Conservation (phyloP, 2,113 vertebrate genomes). For the Hippocampus guttulatus region DNA sequence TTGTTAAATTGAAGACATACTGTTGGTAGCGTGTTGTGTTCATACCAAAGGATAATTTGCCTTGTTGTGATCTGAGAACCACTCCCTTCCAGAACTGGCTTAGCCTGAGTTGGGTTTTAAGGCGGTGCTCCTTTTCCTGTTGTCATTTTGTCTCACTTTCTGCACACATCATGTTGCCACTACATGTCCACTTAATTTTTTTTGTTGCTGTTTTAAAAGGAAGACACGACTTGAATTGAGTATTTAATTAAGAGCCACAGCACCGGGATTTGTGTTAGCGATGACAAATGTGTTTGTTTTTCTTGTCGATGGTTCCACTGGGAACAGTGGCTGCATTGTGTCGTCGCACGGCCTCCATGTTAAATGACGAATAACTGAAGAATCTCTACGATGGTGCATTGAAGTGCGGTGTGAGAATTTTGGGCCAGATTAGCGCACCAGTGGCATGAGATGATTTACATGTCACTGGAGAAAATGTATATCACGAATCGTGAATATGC, state of each 20-base stretch:
- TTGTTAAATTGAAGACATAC: not conserved
- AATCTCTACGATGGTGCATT: not conserved
- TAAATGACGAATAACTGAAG: not conserved
- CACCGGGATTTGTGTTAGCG: conserved; percentile 32
- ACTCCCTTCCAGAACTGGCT: conserved; percentile 47
- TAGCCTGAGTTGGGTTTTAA: conserved; percentile 45
- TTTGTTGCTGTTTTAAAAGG: not conserved
- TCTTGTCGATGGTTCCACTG: not conserved
- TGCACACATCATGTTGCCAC: conserved; percentile 18
- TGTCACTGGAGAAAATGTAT: too few relatives aligned
- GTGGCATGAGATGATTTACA: too few relatives aligned
- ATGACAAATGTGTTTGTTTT: conserved; percentile 44
- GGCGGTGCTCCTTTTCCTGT: conserved; percentile 26
- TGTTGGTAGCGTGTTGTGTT: conserved; percentile 1
- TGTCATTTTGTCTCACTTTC: conserved; percentile 32
- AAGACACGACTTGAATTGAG: conserved; percentile 21
- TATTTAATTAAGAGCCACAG: conserved; percentile 58
- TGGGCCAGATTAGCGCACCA: not conserved
- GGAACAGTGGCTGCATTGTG: not conserved
- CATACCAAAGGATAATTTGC: conserved; percentile 13
- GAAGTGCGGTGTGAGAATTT: not conserved
- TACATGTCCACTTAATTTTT: conserved; percentile 16
- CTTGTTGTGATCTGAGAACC: conserved; percentile 23
- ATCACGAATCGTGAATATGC: too few relatives aligned
- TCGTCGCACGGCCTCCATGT: not conserved